These are phyloP conservation scores for Pectinophora gossypiella DNA, from an alignment of 1,140 invertebrate genomes.

Conservation along the genomic window DNA sequence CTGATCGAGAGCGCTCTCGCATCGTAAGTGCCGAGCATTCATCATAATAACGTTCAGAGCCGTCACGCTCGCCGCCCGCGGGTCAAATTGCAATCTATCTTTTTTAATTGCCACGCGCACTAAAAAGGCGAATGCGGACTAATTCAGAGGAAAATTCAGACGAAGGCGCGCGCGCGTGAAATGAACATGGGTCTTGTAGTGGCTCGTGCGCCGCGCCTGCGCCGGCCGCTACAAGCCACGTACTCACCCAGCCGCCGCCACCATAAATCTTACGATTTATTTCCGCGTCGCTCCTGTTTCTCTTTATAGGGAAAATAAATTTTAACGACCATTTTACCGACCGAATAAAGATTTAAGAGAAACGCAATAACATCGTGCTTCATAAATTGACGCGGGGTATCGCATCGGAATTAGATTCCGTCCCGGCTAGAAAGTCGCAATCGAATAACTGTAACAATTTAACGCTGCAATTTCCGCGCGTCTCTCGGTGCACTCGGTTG, in stretches of 20 bases:
- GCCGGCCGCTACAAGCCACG: slow-evolving; percentile 18
- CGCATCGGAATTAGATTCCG: background rate
- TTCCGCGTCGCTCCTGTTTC: slow-evolving; percentile 55
- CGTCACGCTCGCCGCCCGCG: slow-evolving; percentile 59
- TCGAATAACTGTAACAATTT: slow-evolving; percentile 42
- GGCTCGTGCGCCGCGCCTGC: slow-evolving; percentile 25
- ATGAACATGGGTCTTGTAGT: slow-evolving; percentile 34
- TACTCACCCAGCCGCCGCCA: slow-evolving; percentile 21
- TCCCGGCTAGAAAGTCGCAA: slow-evolving; percentile 34
- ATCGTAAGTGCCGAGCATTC: slow-evolving; percentile 46
- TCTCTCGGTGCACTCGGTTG: slow-evolving; percentile 30
- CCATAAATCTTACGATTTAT: slow-evolving; percentile 61
- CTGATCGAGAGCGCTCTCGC: slow-evolving; percentile 49
- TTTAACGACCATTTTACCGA: slow-evolving; percentile 42
- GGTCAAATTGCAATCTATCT: slow-evolving; percentile 72
- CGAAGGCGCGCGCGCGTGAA: slow-evolving; percentile 52
- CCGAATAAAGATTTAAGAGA: slow-evolving; percentile 42
- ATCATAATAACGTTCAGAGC: slow-evolving; percentile 59
- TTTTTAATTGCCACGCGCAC: slow-evolving; percentile 63
- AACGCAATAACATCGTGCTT: slow-evolving; percentile 53
- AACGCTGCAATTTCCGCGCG: slow-evolving; percentile 37
- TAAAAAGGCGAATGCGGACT: slow-evolving; percentile 43
- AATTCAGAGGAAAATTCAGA: slow-evolving; percentile 48
- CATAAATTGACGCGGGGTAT: slow-evolving; percentile 14
- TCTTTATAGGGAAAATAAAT: slow-evolving; percentile 59